Evolutionary conservation across 2,888 invertebrate genomes (phyloP), one percentile per base, ranked within the genome.

Genomic region (Tortricodes alternella): DNA sequence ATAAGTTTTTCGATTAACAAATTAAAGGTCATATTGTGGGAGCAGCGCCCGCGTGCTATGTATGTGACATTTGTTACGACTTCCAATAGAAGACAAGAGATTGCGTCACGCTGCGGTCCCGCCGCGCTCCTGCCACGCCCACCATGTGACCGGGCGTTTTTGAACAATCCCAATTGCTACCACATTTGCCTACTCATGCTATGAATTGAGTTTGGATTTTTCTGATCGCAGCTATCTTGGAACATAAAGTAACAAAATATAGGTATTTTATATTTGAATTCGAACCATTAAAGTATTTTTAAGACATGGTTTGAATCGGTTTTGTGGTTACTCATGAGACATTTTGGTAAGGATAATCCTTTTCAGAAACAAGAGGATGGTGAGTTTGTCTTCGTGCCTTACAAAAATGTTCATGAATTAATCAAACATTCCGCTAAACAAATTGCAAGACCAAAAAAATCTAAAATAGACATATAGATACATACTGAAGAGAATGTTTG

Each of bases 321-420:
- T 76, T 65, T 83, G 78, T 83, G 80, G 78, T 78, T 78, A 73
- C 58, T 59, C 66, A 49, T 37, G 58, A 75, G 77, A 83, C 78
- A 76, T 86, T 84, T 82, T 82, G 83, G 89, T 70, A 86, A 87
- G 89, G 76, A 78, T 76, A 59, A 73, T 75, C 75, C 74, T 82
- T 89, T 89, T 81, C 90, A 90, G 90, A 88, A 77, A 66, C 85
- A 71, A 74, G 70, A 68, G 89, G 89, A 89, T 83, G 89, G 90
- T 90, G 88, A 90, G 90, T 90, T 72, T 62, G 63, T 66, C 64
- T 74, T 70, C 69, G 66, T 65, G 61, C 67, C 86, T 83, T 85
- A 76, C 88, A 82, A 78, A 80, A 80, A 80, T 84, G 83, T 88
- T 81, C 72, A 76, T 73, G 76, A 78, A 71, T 74, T 75, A 63